Percentiles rank a stretch among this genome's conserved stretches.
These are phyloP conservation scores for Zootoca vivipara DNA, from an alignment of 2,113 vertebrate species.

Conservation along the genomic window DNA sequence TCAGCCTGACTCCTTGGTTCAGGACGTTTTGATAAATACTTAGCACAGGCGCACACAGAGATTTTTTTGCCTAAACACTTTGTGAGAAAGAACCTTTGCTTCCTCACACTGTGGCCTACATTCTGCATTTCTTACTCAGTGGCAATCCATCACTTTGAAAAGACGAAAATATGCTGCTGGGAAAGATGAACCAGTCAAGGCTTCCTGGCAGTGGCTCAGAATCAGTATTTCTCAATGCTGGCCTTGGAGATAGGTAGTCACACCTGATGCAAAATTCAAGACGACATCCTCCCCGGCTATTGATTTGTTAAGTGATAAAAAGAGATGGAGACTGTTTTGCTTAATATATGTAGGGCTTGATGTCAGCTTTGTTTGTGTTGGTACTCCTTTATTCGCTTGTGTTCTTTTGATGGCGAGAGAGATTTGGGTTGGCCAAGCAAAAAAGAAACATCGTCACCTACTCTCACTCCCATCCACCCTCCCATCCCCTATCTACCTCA, in stretches of 20 bases:
- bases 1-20: background rate
- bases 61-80: background rate
- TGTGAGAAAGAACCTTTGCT: constrained; percentile 1
- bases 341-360: too few relatives aligned
- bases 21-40: background rate
- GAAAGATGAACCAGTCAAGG: background rate
- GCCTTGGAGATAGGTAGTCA: background rate
- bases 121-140: constrained; percentile 11
- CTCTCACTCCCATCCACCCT: too few relatives aligned
- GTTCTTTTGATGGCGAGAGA: too few relatives aligned
- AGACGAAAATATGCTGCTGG: background rate
- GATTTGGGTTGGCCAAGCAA: too few relatives aligned
- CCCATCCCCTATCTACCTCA: too few relatives aligned
- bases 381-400: too few relatives aligned
- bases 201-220: constrained; percentile 7
- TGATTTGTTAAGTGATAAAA: background rate
- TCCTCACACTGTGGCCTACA: background rate
- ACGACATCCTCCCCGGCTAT: background rate
- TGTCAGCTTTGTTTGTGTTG: too few relatives aligned
- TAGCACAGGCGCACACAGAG: background rate
- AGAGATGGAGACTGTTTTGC: background rate
- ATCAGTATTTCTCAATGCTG: background rate
- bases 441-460: too few relatives aligned
- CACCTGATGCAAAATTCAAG: background rate
- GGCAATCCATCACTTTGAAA: constrained; percentile 22